Evolutionary conservation across 64 coral and sea anemone genomes (phyloP).

Genomic region (Anthopleura sola): DNA sequence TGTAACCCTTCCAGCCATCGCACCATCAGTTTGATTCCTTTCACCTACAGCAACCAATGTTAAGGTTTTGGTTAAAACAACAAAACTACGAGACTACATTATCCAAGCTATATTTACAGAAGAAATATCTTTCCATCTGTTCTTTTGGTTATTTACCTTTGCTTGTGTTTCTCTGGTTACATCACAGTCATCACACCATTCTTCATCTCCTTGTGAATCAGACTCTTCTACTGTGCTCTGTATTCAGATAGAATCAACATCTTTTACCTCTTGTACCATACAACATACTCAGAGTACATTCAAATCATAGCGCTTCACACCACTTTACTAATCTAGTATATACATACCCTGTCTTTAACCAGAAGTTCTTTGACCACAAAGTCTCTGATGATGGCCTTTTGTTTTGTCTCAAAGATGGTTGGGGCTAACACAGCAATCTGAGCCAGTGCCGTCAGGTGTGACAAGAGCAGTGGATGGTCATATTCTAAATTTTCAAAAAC

Average conservation of each 20-base stretch:
- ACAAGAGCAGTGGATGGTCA: slow-evolving; percentile 67
- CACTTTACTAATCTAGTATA: background rate
- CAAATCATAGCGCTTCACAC: too few species aligned
- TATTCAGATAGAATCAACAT: background rate
- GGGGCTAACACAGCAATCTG: slow-evolving; percentile 79
- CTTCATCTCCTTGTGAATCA: slow-evolving; percentile 17
- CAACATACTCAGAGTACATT: background rate
- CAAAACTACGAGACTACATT: background rate
- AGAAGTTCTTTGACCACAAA: slow-evolving; percentile 96
- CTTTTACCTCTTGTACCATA: background rate
- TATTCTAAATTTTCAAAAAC: slow-evolving; percentile 44
- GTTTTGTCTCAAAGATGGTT: slow-evolving; percentile 66
- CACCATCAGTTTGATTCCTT: slow-evolving; percentile 53
- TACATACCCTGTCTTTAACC: slow-evolving; percentile 90
- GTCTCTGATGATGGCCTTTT: slow-evolving; percentile 69
- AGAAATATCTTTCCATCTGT: too few species aligned
- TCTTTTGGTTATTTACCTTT: slow-evolving; percentile 38
- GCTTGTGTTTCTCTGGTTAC: slow-evolving; percentile 68
- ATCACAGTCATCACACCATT: slow-evolving; percentile 38
- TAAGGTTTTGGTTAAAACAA: background rate
- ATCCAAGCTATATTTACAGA: too few species aligned
- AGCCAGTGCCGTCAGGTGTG: slow-evolving; percentile 65
- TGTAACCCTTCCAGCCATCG: slow-evolving; percentile 49
- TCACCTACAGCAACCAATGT: slow-evolving; percentile 22
- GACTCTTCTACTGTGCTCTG: slow-evolving; percentile 12